Evolutionary conservation across 2,113 vertebrate genomes (phyloP), one percentile per base, ranked within the genome.

Genomic region (Chiloscyllium plagiosum): DNA sequence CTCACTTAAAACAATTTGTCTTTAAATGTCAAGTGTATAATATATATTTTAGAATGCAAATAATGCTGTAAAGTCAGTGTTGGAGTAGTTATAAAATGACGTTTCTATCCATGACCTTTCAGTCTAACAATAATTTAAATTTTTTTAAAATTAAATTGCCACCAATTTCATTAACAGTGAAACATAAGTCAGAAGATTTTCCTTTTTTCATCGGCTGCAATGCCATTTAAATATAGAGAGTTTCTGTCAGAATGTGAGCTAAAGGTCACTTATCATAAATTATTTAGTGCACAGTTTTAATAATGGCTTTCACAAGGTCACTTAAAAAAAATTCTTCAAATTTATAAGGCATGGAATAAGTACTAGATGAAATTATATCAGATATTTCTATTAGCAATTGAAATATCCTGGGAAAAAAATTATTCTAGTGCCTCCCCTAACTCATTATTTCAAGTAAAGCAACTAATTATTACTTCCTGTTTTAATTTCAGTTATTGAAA

Each of bases 261-360:
- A 76, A 72, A 95, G 94, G 94, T 95, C 69, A 95, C 94, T 95
- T 95, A 72, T 52, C 94, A 95, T 95, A 95, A 95, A 95, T 95
- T 95, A 95, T 95, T 72, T 95, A 95, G 22, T 72, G 22, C 24
- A 95, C 69, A 76, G 66, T 72, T 95, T 95, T 95, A 95, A 72
- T 50, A 95, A 95, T 95, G 26, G 94, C 69, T 52, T 94, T 95
- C 42, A 95, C 69, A 95, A 95, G 94, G 66, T 95, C 69, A 72
- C 47, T 95, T 95, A 50, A 95, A 17, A 42, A 95, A 95, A 95
- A 95, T 70, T 29, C 69, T 52, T 76, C 94, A 95, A 47, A 95
- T 72, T 50, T 50, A 72, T 15, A 94, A 15, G 68, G 42, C 1
- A 94, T 42, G 12, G 17, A 66, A 33, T 37, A 95, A 50, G 68